Base-by-base conservation (phyloP, 2,797 vertebrate genomes). In the Scarus forsteni region DNA sequence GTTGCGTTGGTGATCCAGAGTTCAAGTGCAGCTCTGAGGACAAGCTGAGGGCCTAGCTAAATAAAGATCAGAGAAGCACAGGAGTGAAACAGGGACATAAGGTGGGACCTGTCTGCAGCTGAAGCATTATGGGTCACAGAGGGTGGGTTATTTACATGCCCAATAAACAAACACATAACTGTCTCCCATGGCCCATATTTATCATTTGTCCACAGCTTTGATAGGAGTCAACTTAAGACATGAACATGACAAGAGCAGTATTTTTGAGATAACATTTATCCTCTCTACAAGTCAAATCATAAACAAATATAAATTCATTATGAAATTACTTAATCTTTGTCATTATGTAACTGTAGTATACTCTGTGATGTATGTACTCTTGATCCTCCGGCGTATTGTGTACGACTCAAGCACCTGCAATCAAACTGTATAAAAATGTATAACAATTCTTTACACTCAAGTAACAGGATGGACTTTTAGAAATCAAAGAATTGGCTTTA, bases 31-130 rank as follows among this genome's bases (percentile, higher is more conserved):
- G 38, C 68, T 57, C 14, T 43, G 59, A 59, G 74, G 60, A 66
- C 54, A 57, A 39, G 43, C 18, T 10, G 48, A 48, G 76, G 52
- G 46, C 60, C 58, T 57, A 13, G 55, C 83, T 89, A 63, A 88
- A 73, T 88, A 82, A 40, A 59, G 76, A 74, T 36, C 65, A 65
- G 48, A 44, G 27, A 27, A 27, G 10, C 42, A n/a, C 13, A 45
- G 40, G 38, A 73, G 74, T 73, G 66, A 70, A 86, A 79, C 70
- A 60, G 57, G 55, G 57, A 61, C 65, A 76, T 51, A 69, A 48
- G 34, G 60, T 44, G 39, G 56, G 49, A 77, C 69, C 50, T 56
- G 64, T 68, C 49, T 16, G 36, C 42, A 67, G 55, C 65, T 65
- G 6, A 70, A 59, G 8, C 12, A 71, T 60, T 44, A 64, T 27